Evolutionary conservation across 2,797 vertebrate genomes (phyloP).

Genomic region (Hydrolagus colliei): DNA sequence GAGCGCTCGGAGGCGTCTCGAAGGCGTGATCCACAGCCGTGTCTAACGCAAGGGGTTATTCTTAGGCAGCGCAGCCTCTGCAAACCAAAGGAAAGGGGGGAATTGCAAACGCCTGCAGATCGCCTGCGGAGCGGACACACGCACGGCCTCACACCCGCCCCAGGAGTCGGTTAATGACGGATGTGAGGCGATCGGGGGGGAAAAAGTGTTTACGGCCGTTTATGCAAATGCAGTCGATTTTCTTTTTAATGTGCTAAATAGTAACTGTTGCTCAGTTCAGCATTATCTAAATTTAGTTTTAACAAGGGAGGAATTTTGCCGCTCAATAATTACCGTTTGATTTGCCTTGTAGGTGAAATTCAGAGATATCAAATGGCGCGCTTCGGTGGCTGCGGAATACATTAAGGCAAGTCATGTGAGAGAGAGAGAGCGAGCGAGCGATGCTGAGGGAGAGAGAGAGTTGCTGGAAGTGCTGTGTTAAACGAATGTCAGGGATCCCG

Average conservation of each 20-base stretch:
- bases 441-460: no score
- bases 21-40: no score
- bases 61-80: no score
- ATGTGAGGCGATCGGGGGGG: constrained; percentile 1
- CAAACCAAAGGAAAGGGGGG: no score
- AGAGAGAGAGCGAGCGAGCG: no score
- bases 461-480: no score
- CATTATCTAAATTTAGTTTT: constrained; percentile 29
- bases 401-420: background rate
- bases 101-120: background rate
- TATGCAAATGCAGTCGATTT: constrained; percentile 17
- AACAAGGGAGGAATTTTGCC: constrained; percentile 15
- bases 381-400: background rate
- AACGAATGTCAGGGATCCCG: no score
- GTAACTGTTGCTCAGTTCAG: constrained; percentile 22
- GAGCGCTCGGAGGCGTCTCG: no score
- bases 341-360: background rate
- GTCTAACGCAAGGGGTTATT: no score
- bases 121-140: no score
- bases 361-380: constrained; percentile 3
- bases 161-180: no score
- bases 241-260: constrained; percentile 11
- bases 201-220: constrained; percentile 3
- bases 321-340: constrained; percentile 25
- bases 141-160: no score